Evolutionary conservation across 2,888 invertebrate species (phyloP), one percentile per base, ranked within the genome.

Genomic region (Caenorhabditis macrosperma): DNA sequence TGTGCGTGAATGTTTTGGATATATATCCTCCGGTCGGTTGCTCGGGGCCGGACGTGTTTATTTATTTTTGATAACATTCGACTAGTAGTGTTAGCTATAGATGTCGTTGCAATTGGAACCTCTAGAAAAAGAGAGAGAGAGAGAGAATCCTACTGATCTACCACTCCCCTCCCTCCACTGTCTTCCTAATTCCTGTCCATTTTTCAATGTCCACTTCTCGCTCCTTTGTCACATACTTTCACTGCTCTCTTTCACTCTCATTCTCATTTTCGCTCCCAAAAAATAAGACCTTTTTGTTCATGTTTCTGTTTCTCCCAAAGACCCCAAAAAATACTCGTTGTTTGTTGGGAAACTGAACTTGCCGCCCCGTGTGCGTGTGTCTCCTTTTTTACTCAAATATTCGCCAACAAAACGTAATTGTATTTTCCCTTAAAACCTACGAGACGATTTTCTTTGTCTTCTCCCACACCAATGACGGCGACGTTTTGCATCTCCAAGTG

Each of bases 351-450:
- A 63, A 72, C 74, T 74, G 74, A 74, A 74, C 74, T 74, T 64
- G 57, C 74, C 48, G 64, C 50, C 30, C 57, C 55, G 46, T 38
- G 69, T 67, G 57, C 46, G 67, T 67, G 41, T 54, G 28, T 59
- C 24, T 41, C 44, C 52, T 64, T 74, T 72, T 64, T 74, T 59
- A 74, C 74, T 74, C 74, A 50, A 74, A 74, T 74, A 74, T 64
- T 74, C 74, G 74, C 74, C 74, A 74, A 74, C 74, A 54, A 41
- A 63, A 74, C 74, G 74, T 74, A 74, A 74, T 74, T 64, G 64
- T 64, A 74, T 74, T 74, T 74, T 64, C 55, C 59, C 55, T 64
- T 48, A 64, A 64, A 64, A 52, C 55, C 59, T 26, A 59, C 57
- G 26, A n/a, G n/a, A 54, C 74, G 30, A 50, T 55, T 64, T 63